Conservation (phyloP, 23 tunicate species). For the Trididemnum clinides region DNA sequence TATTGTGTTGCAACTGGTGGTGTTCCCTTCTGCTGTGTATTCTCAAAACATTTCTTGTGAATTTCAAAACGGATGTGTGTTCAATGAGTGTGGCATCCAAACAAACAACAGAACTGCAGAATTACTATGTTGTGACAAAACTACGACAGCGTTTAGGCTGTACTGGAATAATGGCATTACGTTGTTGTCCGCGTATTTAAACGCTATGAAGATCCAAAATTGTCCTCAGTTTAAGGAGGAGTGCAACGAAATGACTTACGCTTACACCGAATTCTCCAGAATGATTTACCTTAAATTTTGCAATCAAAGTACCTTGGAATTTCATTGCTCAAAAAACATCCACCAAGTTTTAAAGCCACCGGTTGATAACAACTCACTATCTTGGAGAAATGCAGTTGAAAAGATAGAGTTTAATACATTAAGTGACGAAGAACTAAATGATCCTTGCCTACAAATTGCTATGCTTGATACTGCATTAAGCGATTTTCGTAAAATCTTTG, state of each 20-base stretch:
- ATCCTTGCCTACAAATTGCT: constrained; percentile 70
- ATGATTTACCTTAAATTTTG: background rate
- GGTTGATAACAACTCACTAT: background rate
- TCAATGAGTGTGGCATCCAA: too few species aligned
- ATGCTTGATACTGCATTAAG: constrained; percentile 39
- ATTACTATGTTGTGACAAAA: too few species aligned
- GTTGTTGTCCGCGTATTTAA: background rate
- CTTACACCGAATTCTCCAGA: background rate
- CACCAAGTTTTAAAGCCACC: background rate
- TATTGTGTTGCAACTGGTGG: too few species aligned
- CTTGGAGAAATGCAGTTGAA: background rate
- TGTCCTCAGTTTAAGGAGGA: constrained; percentile 7
- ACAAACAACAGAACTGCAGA: too few species aligned
- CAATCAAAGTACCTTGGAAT: background rate
- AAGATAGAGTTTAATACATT: background rate
- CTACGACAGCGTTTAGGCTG: too few species aligned
- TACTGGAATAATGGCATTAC: background rate
- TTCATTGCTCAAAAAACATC: background rate
- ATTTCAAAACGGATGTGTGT: too few species aligned
- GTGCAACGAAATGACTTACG: background rate
- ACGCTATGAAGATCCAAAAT: background rate
- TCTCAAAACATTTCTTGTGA: too few species aligned
- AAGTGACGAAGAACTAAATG: background rate
- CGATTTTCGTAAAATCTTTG: constrained; percentile 29
- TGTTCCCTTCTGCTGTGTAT: too few species aligned